Base-by-base conservation (phyloP, 2,113 vertebrate genomes). In the Nyctereutes procyonoides region DNA sequence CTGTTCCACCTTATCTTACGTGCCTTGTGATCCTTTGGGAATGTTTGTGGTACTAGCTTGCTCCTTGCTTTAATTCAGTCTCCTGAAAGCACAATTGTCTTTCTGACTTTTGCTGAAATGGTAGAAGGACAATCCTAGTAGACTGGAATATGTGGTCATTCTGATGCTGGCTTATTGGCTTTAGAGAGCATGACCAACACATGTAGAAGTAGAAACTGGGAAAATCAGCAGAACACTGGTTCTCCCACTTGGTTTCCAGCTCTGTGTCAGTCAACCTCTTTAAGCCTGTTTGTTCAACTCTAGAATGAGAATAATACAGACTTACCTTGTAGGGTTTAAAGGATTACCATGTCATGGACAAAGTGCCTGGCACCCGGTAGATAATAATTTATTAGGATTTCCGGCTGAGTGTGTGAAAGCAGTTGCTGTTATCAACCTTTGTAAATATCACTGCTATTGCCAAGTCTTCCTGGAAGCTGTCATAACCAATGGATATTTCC, bases 381-480 rank as follows among this genome's bases (percentile, higher is more conserved):
- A 14, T 51, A 32, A 56, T 67, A 35, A 51, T 67, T 91, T 69
- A 30, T 17, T 96, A 62, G 55, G 11, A 38, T 90, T 84, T 88
- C 83, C 38, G 77, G 48, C 20, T 81, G 26, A 73, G 28, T 35
- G 5, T 80, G 38, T 93, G 69, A 73, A n/a, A 83, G 8, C n/a
- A 48, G 8, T 95, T 86, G 73, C 56, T 92, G 1, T 43, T 95
- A 51, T 3, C 51, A 92, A 7, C 77, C n/a, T 86, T 60, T 71
- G n/a, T 89, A 85, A 94, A 63, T 53, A 35, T n/a, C 88, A 84
- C 43, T 81, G 67, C 63, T n/a, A 26, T 26, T 69, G 69, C 60
- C 55, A 87, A 90, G 77, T 62, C 15, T 94, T 65, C 53, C 53
- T 86, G 51, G 88, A 85, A 91, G 16, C 12, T 81, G 56, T 96